Evolutionary conservation across 2,797 vertebrate genomes (phyloP), one percentile per base, ranked within the genome.

Genomic region (Clarias fuscus): DNA sequence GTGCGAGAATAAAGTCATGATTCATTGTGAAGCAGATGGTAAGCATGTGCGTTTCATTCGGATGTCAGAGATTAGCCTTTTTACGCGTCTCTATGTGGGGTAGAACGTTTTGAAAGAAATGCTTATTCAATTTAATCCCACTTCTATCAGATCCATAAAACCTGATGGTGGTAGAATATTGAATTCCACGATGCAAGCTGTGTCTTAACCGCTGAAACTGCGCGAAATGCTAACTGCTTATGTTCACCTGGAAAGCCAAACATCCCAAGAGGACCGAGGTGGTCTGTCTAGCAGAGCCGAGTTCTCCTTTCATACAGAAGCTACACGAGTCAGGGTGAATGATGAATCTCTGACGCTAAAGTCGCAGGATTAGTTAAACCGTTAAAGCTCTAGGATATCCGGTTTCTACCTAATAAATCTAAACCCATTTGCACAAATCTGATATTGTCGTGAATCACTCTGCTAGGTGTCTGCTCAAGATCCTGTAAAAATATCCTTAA

Each of bases 381-480:
- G 78, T 76, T 58, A 85, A 82, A 85, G 62, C 83, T 70, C 56
- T 53, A 85, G 56, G 79, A 85, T 70, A 82, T 88, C 70, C 5
- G 11, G 61, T 85, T 85, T 77, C 86, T 3, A 15, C 78, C 70
- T 77, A 85, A 82, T 85, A 88, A 88, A 88, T 88, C 86, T 76
- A 59, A 56, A 20, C 53, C 61, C 68, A 67, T 37, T 76, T 67
- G 15, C 62, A 70, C 64, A 85, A 87, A 87, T 40, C 53, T 24
- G 86, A 87, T 87, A 68, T 85, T 71, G 27, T 14, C 78, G 70
- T 85, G 83, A 87, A 85, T 82, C 83, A 85, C 37, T 85, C 53
- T 20, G 62, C n/a, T 43, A 56, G 78, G 61, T 82, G 40, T 82
- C 70, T 61, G 71, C 83, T 85, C 48, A 22, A 48, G 65, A 87